Evolutionary conservation across 2,888 invertebrate genomes (phyloP), one percentile per base, ranked within the genome.

Genomic region (Criorhina ranunculi): DNA sequence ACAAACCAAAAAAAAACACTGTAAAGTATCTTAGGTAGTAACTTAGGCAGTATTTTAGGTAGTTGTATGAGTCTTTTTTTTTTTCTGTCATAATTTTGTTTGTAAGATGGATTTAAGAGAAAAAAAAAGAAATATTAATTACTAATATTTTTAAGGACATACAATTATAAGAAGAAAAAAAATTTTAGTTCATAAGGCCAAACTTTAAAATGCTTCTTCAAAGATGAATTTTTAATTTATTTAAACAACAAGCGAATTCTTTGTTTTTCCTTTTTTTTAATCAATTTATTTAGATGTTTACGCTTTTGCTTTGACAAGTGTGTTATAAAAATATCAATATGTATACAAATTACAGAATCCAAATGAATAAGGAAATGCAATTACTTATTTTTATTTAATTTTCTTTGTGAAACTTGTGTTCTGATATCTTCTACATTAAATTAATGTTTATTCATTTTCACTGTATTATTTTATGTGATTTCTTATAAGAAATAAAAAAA

Each of bases 11-110:
- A 75, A 44, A 80, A 6, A 55, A 72, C 44, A 70, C 57, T 81
- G 67, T 86, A 80, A 80, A 81, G 75, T 86, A 86, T 72, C 55
- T 80, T 81, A 86, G 86, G 80, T 81, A 86, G 80, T 72, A 24
- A 24, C 24, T 24, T 24, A 24, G 24, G 24, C 1, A 24, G 24
- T 24, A 24, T 24, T 4, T 24, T 24, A 24, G 24, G 24, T 24
- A 24, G 24, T n/a, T 76, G 76, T 76, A 81, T 57, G 37, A 76
- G 53, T 60, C 51, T 64, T 66, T 66, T 70, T 2, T 55, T 75
- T 55, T 51, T 57, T 49, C 37, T 44, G n/a, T 76, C 53, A 49
- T 55, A 37, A 60, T 80, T 86, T 77, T 60, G 29, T 55, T 81
- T 55, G 33, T 57, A 69, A 51, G 55, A 62, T 24, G 44, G 37